Evolutionary conservation across 2,888 invertebrate species (phyloP), one percentile per base, ranked within the genome.

Genomic region (Drosophila paranaensis): DNA sequence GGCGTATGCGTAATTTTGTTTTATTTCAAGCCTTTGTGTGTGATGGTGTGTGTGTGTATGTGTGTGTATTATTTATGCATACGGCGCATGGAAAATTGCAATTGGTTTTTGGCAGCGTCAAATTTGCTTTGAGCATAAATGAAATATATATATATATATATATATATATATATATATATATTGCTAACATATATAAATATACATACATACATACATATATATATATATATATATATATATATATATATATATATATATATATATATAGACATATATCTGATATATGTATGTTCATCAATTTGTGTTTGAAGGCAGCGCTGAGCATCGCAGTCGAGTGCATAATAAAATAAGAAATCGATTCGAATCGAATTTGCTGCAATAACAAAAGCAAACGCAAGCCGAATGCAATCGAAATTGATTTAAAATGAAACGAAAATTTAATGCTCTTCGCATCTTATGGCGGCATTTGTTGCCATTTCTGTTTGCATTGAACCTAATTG

Each of bases 1-100:
- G 79, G 77, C 88, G 85, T 83, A 83, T 83, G 88, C 83, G 83
- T 88, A 83, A 84, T 88, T 83, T 83, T 83, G 82, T 83, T 83
- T 83, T 83, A 84, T 88, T 82, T 82, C 48, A 67, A 62, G 67
- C 61, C 74, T 71, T 55, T 71, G 64, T 69, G 57, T 62, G 56
- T 55, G 55, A 53, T 35, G 35, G 39, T 27, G 6, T 27, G 27
- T 40, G 27, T 42, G 30, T 65, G 50, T 51, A 40, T 66, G 69
- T 71, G 53, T 71, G 62, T 78, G 50, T 86, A 79, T 88, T 88
- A 88, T 86, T 88, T 88, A 88, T 88, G 85, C 81, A 88, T 80
- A 71, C 81, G 66, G 81, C 79, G 79, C 83, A 81, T 86, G 87
- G 79, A 83, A 81, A 86, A 88, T 84, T 88, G 88, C 84, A 84